A percentile compares a stretch with the other conserved stretches of the same genome.
Evolutionary conservation across 2,797 vertebrate species (phyloP).

Genomic region (Liasis olivaceus): DNA sequence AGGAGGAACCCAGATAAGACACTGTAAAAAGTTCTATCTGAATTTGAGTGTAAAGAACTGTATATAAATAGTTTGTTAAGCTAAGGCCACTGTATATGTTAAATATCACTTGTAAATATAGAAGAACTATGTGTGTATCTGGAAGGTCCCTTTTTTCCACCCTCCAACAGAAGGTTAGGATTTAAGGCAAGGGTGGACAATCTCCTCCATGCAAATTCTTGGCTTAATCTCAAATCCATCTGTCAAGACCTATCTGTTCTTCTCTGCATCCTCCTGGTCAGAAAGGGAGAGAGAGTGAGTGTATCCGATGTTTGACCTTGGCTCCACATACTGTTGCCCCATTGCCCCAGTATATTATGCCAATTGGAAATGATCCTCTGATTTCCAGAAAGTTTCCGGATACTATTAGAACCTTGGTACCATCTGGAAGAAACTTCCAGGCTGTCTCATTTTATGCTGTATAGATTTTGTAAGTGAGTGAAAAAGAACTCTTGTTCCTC

Average conservation of each 20-base stretch:
- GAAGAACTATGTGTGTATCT: background rate
- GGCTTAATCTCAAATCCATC: background rate
- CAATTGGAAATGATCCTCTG: background rate
- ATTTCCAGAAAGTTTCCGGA: slow-evolving; percentile 27
- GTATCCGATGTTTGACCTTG: background rate
- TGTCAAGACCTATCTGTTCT: background rate
- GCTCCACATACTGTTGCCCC: background rate
- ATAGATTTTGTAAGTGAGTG: slow-evolving; percentile 57
- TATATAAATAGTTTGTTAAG: background rate
- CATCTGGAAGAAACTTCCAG: slow-evolving; percentile 56
- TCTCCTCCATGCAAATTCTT: background rate
- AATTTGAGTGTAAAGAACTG: background rate
- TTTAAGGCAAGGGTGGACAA: slow-evolving; percentile 11
- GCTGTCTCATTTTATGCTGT: slow-evolving; percentile 60
- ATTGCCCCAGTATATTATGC: background rate
- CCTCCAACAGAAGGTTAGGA: background rate
- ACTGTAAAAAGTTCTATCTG: background rate
- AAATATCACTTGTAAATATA: background rate
- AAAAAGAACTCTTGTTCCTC: slow-evolving; percentile 54
- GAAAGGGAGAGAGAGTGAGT: background rate
- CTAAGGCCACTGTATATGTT: background rate
- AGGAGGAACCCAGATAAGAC: background rate
- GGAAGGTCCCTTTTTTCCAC: too few relatives aligned
- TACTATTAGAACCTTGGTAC: slow-evolving; percentile 51
- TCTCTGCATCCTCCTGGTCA: background rate